These are phyloP conservation scores for Cephus spinipes DNA, from an alignment of 2,888 invertebrate species.

Conservation along the genomic window DNA sequence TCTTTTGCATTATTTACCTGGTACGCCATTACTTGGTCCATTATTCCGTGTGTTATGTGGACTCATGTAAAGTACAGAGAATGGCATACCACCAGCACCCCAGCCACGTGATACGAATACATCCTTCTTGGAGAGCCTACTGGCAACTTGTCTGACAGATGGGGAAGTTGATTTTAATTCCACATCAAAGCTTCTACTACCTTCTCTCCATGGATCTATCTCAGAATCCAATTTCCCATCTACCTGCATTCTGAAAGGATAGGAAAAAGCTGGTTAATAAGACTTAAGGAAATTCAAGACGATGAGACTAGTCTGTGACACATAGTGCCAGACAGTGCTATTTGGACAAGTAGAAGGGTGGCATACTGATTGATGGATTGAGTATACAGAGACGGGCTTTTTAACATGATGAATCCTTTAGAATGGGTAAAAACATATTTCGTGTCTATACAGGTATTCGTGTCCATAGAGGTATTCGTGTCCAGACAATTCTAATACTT, in stretches of 20 bases:
- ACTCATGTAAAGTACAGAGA: conserved; percentile 68
- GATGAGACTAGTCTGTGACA: not conserved
- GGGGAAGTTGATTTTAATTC: conserved; percentile 23
- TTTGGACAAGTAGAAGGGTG: not conserved
- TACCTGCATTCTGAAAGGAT: conserved; percentile 13
- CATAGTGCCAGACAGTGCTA: not conserved
- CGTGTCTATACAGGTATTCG: not conserved
- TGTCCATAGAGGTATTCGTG: not conserved
- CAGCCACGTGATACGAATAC: conserved; percentile 68
- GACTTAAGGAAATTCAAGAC: not conserved
- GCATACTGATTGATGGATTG: not conserved
- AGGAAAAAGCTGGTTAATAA: not conserved
- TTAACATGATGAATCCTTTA: not conserved
- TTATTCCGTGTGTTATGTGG: conserved; percentile 44
- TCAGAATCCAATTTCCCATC: conserved; percentile 18
- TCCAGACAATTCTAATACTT: not conserved
- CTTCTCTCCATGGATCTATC: conserved; percentile 18
- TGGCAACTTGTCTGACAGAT: conserved; percentile 25
- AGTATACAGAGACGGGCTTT: not conserved
- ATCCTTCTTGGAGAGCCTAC: conserved; percentile 60
- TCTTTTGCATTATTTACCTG: conserved; percentile 5
- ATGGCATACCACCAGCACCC: conserved; percentile 70
- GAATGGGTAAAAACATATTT: not conserved
- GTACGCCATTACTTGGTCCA: not conserved
- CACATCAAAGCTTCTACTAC: conserved; percentile 16